phyloP scores from a whole-genome alignment of 2,113 vertebrate species.

The Xerus inauris region DNA sequence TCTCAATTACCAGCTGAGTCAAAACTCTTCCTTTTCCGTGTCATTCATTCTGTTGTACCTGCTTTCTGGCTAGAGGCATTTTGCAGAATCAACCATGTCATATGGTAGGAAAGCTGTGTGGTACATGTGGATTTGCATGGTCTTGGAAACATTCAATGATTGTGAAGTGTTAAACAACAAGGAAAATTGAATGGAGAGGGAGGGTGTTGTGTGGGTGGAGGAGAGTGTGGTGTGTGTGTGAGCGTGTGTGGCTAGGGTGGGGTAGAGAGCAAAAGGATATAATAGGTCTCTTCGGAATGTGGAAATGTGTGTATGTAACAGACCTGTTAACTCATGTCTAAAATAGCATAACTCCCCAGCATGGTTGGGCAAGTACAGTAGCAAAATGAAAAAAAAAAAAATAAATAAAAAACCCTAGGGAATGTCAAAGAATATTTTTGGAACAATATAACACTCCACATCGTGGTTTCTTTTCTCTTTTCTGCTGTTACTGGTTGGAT shows the following conservation, averaged over 20 bases:
- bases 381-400: slow-evolving; percentile 52
- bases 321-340: slow-evolving; percentile 80
- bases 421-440: slow-evolving; percentile 69
- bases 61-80: not conserved
- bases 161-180: slow-evolving; percentile 52
- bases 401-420: slow-evolving; percentile 41
- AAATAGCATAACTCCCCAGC: slow-evolving; percentile 69
- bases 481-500: not conserved
- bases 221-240: not conserved
- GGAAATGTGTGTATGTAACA: slow-evolving; percentile 71
- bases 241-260: not conserved
- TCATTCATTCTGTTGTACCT: not conserved
- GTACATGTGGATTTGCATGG: slow-evolving; percentile 18
- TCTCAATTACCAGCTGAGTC: not conserved
- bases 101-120: slow-evolving; percentile 15
- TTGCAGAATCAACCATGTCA: not conserved
- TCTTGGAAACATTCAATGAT: slow-evolving; percentile 37
- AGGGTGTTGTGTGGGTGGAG: not conserved
- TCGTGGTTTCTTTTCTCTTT: not conserved
- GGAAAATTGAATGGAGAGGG: slow-evolving; percentile 20
- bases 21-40: not conserved
- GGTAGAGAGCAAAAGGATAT: slow-evolving; percentile 57
- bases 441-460: not conserved
- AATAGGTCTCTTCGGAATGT: slow-evolving; percentile 76
- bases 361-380: slow-evolving; percentile 70